Evolutionary conservation across 2,797 vertebrate species (phyloP), one percentile per base, ranked within the genome.

Genomic region (Okamejei kenojei): DNA sequence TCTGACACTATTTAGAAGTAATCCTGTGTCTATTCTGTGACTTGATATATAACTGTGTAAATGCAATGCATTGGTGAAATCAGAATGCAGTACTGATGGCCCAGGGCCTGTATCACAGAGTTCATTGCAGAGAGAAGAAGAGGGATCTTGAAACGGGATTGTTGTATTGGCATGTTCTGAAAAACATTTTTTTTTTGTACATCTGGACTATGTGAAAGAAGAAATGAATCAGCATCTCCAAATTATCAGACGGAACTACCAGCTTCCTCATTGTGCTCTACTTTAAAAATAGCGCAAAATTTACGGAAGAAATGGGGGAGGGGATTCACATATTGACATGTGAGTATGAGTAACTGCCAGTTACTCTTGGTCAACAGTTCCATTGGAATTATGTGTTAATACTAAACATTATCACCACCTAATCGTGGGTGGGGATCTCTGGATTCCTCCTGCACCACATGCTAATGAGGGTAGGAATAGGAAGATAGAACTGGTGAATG

Each of bases 211-310:
- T 76, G 38, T 26, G 71, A 92, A 92, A 92, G 90, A 92, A 92
- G 90, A 92, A 92, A 92, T 92, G 90, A 92, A 92, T 92, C 90
- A 74, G 71, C 71, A 76, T 92, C 71, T 92, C 38, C 90, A 76
- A n/a, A 32, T 65, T 92, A 92, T 73, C 71, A 91, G 71, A 54
- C 90, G 90, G 90, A 92, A 92, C 68, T 92, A 29, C 54, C 23
- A 76, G 71, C 90, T 92, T 92, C 90, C 90, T 74, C 71, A 92
- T 92, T 26, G 10, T 13, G 90, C 76, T 76, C 68, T n/a, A 92
- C 38, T 74, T 92, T 92, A 45, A 92, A 92, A 54, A 23, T 54
- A 29, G 26, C 17, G 23, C 86, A 71, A 26, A 32, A 90, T 71
- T 90, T 90, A 90, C 35, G 65, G 86, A 71, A 90, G 63, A 38